A percentile compares a stretch with the other conserved stretches of the same genome.
Conservation (phyloP, 37 sponge, comb jelly and placozoan genomes). For the Bolinopsis microptera region DNA sequence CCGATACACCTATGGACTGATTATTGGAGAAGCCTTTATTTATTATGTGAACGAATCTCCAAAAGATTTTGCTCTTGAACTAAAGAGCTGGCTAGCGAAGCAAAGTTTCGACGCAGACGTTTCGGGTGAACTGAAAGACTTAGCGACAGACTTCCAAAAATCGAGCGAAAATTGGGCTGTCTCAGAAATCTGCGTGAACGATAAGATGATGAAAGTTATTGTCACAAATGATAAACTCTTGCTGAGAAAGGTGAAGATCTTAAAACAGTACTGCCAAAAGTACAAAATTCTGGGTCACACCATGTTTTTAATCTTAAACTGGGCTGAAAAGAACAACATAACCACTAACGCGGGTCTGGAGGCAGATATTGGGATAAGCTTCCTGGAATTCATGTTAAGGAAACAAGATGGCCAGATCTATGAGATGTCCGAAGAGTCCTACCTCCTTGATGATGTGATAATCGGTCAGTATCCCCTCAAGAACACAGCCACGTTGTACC, state of each 20-base stretch:
- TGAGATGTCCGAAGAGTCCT: background rate
- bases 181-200: background rate
- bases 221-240: background rate
- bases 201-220: background rate
- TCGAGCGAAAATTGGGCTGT: background rate
- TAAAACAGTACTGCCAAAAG: conserved; percentile 19
- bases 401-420: background rate
- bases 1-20: conserved; percentile 15
- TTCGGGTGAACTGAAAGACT: background rate
- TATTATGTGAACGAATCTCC: background rate
- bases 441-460: background rate
- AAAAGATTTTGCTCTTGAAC: background rate
- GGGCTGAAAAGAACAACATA: conserved; percentile 3
- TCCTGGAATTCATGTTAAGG: conserved; percentile 43
- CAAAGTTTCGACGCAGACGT: background rate
- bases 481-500: background rate
- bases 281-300: conserved; percentile 19
- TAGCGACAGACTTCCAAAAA: background rate
- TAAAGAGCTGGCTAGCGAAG: background rate
- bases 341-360: background rate
- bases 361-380: background rate
- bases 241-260: background rate
- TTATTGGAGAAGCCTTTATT: background rate
- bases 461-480: conserved; percentile 31
- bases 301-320: conserved; percentile 3